phyloP scores from a whole-genome alignment of 2,888 invertebrate species.

The Melangyna quadrimaculata region DNA sequence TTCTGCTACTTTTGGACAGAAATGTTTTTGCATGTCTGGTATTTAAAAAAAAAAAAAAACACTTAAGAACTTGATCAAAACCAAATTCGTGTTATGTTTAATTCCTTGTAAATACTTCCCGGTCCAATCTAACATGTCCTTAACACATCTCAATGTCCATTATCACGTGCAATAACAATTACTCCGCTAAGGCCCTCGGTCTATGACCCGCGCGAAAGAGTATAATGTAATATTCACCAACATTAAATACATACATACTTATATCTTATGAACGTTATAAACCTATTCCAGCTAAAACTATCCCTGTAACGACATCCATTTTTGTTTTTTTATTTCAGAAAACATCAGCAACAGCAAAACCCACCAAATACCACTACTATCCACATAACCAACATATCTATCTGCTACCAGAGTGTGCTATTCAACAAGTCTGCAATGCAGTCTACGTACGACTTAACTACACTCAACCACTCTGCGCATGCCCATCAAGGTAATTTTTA shows the following conservation, averaged over 20 bases:
- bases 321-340: conserved; percentile 85
- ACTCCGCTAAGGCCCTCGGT: conserved; percentile 6
- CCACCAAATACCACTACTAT: conserved; percentile 96
- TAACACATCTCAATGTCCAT: conserved; percentile 8
- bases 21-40: too few species aligned
- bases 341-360: conserved; percentile 89
- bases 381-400: conserved; percentile 97
- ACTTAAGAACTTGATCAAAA: neutral
- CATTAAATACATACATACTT: neutral
- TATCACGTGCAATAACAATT: conserved; percentile 13
- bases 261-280: neutral
- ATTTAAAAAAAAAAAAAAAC: neutral
- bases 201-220: conserved; percentile 19
- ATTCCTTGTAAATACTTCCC: neutral
- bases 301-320: conserved; percentile 31
- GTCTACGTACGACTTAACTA: conserved; percentile 95
- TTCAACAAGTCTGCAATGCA: conserved; percentile 96
- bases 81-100: conserved; percentile 1
- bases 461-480: conserved; percentile 95
- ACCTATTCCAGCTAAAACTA: neutral
- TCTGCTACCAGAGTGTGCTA: conserved; percentile 95
- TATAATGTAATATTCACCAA: conserved; percentile 16
- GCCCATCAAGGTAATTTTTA: conserved; percentile 86
- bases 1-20: too few species aligned
- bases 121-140: neutral